Conservation (phyloP, 2,113 vertebrate species). For the Gymnorhina tibicen region DNA sequence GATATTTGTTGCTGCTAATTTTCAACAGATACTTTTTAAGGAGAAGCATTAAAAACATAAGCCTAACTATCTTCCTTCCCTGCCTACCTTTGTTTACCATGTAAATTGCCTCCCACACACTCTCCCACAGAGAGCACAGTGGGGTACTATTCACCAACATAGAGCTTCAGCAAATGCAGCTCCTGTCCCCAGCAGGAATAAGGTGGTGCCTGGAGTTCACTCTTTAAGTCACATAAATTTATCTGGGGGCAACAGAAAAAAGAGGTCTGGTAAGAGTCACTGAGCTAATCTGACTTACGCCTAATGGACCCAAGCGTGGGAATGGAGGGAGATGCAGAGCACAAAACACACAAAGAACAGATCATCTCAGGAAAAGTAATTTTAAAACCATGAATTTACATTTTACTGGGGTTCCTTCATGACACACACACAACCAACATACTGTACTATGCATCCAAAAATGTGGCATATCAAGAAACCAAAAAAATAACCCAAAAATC, state of each 20-base stretch:
- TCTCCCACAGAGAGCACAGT: constrained; percentile 37
- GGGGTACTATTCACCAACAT: constrained; percentile 28
- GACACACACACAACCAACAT: not conserved
- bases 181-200: constrained; percentile 30
- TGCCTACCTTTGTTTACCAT: constrained; percentile 50
- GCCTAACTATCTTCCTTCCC: not conserved
- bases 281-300: not conserved
- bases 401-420: not conserved
- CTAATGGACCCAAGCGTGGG: not conserved
- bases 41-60: not conserved
- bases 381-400: not conserved
- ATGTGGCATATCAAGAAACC: not conserved
- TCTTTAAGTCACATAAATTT: not conserved
- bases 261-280: not conserved
- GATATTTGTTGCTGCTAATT: not conserved
- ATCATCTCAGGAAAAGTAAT: not conserved
- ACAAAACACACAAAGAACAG: not conserved
- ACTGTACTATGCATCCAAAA: not conserved
- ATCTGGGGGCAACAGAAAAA: constrained; percentile 2
- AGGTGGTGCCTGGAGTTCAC: not conserved
- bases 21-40: not conserved
- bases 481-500: not conserved
- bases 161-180: constrained; percentile 17
- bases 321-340: fast-evolving
- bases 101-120: constrained; percentile 57